A percentile compares a stretch with the other conserved stretches of the same genome.
phyloP scores from a whole-genome alignment of 2,888 invertebrate genomes.

The Onthophagus sagittarius region DNA sequence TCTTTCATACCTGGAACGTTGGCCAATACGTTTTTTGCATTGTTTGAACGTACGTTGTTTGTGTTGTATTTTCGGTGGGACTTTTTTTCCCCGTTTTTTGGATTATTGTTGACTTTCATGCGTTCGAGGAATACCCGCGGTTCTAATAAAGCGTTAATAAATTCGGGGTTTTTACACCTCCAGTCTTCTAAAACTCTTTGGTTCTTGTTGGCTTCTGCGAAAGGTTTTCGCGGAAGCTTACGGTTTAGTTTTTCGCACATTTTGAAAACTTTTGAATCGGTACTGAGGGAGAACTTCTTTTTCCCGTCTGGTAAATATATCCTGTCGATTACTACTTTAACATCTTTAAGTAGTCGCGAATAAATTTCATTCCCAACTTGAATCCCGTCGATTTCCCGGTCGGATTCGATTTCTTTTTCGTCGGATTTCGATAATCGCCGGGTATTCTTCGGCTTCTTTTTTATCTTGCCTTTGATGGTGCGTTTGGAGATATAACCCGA shows the following conservation, averaged over 20 bases:
- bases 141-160: slow-evolving; percentile 16
- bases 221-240: slow-evolving; percentile 1
- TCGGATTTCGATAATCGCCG: neutral
- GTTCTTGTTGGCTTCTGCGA: slow-evolving; percentile 15
- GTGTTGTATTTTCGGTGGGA: slow-evolving; percentile 31
- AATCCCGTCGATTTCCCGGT: neutral
- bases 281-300: neutral
- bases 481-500: slow-evolving; percentile 12
- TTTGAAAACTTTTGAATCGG: neutral
- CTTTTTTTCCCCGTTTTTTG: slow-evolving; percentile 23
- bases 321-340: neutral
- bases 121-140: neutral
- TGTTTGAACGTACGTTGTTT: slow-evolving; percentile 24
- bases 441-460: neutral
- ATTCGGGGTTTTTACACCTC: slow-evolving; percentile 19
- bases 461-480: neutral
- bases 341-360: neutral
- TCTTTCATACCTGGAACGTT: slow-evolving; percentile 57
- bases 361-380: neutral
- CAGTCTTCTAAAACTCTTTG: neutral
- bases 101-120: slow-evolving; percentile 10
- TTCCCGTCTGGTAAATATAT: slow-evolving; percentile 1
- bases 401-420: neutral
- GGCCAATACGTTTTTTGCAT: slow-evolving; percentile 46
- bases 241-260: neutral